phyloP scores from a whole-genome alignment of 1,140 invertebrate species.

The Plutomurus gul region DNA sequence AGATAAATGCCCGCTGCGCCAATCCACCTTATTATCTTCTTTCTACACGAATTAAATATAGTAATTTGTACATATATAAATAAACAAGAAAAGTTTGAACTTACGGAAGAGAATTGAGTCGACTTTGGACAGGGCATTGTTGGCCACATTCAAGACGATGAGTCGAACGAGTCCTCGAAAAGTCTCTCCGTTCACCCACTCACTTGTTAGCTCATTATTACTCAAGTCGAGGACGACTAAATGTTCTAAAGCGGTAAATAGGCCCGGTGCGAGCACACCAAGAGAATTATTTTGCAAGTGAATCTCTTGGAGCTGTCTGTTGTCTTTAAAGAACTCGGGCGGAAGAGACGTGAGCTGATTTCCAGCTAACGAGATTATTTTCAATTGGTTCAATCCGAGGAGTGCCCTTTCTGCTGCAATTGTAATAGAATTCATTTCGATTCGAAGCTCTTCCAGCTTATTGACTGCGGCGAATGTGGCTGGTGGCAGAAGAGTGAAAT shows the following conservation, averaged over 20 bases:
- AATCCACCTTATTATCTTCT: too few species aligned
- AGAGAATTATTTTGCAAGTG: conserved; percentile 85
- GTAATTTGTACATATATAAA: too few species aligned
- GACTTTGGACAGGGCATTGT: conserved; percentile 79
- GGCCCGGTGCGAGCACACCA: conserved; percentile 78
- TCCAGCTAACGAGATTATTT: conserved; percentile 76
- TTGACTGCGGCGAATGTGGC: conserved; percentile 62
- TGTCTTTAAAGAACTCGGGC: conserved; percentile 79
- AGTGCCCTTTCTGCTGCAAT: conserved; percentile 76
- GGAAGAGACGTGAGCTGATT: conserved; percentile 81
- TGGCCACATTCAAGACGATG: conserved; percentile 75
- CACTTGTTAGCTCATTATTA: conserved; percentile 80
- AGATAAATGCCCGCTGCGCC: too few species aligned
- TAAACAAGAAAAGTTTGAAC: too few species aligned
- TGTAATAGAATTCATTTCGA: conserved; percentile 53
- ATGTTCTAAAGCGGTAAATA: conserved; percentile 80
- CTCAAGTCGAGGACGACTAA: conserved; percentile 81
- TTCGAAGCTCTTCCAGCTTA: conserved; percentile 60
- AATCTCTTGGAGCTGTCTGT: conserved; percentile 78
- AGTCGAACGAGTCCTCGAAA: conserved; percentile 80
- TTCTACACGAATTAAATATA: too few species aligned
- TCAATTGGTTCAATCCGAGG: conserved; percentile 75
- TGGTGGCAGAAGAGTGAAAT: conserved; percentile 76
- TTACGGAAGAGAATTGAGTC: conserved; percentile 76
- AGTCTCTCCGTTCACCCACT: conserved; percentile 85